phyloP scores from a whole-genome alignment of 2,888 invertebrate genomes.

The Rhopalosiphum nymphaeae region DNA sequence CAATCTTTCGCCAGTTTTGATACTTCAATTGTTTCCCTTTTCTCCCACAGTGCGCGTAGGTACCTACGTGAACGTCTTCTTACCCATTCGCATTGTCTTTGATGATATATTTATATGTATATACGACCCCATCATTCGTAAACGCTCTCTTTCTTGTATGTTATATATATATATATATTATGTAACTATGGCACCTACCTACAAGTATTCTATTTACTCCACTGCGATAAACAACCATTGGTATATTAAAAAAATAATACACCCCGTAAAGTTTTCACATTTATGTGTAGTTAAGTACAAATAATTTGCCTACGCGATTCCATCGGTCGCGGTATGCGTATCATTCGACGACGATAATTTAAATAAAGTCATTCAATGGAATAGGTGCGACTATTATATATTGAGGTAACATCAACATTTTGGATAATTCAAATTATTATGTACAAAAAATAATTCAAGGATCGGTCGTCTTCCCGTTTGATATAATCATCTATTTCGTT shows the following conservation, averaged over 20 bases:
- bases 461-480: not conserved
- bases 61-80: not conserved
- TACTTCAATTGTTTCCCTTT: slow-evolving; percentile 30
- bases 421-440: not conserved
- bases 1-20: slow-evolving; percentile 39
- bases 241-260: not conserved
- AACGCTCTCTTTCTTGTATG: not conserved
- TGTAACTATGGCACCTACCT: not conserved
- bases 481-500: not conserved
- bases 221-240: not conserved
- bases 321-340: not conserved
- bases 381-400: not conserved
- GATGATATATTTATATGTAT: not conserved
- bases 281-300: not conserved
- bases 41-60: not conserved
- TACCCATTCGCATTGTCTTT: not conserved
- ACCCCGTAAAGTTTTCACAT: not conserved
- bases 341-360: not conserved
- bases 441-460: not conserved
- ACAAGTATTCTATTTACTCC: not conserved
- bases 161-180: not conserved
- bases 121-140: not conserved
- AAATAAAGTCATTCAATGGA: not conserved
- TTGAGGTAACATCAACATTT: not conserved
- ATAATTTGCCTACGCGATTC: not conserved